A percentile compares a stretch with the other conserved stretches of the same genome.
These are phyloP conservation scores for Sminthurinus signatus DNA, from an alignment of 1,140 invertebrate genomes.

Conservation along the genomic window DNA sequence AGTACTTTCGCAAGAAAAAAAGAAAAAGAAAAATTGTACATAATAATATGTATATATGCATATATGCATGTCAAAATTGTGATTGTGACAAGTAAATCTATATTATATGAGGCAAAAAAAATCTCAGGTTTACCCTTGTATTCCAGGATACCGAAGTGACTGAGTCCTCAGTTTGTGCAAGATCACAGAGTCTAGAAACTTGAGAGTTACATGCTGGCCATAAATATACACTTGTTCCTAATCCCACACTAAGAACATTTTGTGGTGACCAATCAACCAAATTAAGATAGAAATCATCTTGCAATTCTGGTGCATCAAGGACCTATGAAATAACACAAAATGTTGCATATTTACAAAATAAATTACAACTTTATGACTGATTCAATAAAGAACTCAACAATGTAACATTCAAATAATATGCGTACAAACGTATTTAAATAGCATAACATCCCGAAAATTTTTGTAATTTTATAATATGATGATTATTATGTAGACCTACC, in stretches of 20 bases:
- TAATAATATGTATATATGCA: too few species aligned
- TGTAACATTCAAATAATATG: too few species aligned
- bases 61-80: too few species aligned
- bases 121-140: constrained; percentile 71
- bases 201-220: constrained; percentile 99
- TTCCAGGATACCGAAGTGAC: constrained; percentile 99
- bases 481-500: neutral
- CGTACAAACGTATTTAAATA: too few species aligned
- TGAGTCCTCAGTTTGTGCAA: constrained; percentile 83
- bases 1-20: too few species aligned
- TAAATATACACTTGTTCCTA: constrained; percentile 95
- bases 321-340: constrained; percentile 59
- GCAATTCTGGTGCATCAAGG: constrained; percentile 94
- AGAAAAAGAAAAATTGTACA: too few species aligned
- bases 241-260: constrained; percentile 94
- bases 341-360: neutral
- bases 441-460: too few species aligned
- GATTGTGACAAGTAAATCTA: too few species aligned
- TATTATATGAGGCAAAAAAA: too few species aligned
- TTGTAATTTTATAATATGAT: neutral
- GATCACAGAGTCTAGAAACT: constrained; percentile 92
- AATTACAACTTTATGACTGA: neutral
- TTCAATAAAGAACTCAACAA: too few species aligned
- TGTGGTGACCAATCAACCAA: constrained; percentile 98
- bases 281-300: constrained; percentile 99